Percentiles rank a stretch among this genome's conserved stretches.
Conservation (phyloP, 2,113 vertebrate genomes). For the Clinocottus analis region DNA sequence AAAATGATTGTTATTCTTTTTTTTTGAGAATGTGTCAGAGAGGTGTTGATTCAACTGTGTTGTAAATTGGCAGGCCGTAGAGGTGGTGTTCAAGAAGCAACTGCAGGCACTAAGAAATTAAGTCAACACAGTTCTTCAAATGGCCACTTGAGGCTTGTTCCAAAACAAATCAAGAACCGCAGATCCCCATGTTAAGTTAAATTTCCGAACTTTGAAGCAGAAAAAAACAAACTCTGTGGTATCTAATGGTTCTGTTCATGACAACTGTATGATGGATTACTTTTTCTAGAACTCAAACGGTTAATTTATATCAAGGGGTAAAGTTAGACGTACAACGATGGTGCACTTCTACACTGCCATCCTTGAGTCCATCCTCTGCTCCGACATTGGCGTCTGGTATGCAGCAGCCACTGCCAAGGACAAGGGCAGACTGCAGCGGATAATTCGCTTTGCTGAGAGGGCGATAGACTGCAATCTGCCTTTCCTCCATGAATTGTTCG, state of each 20-base stretch:
- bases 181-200: not conserved
- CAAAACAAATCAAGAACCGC: not conserved
- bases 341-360: no score
- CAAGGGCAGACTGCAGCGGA: no score
- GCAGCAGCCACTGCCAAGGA: no score
- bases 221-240: not conserved
- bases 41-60: slow-evolving; percentile 5
- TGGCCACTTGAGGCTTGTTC: not conserved
- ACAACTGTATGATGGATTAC: not conserved
- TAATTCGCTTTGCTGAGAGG: no score
- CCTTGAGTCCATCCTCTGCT: no score
- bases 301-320: no score
- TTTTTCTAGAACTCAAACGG: not conserved
- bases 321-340: no score
- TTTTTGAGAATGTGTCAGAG: slow-evolving; percentile 14
- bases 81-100: not conserved
- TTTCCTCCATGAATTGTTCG: no score
- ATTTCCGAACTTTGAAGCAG: not conserved
- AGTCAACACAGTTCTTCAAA: not conserved
- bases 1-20: not conserved
- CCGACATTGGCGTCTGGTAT: no score
- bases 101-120: not conserved
- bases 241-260: not conserved
- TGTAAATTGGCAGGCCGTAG: not conserved
- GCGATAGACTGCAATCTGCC: no score